A percentile compares a stretch with the other conserved stretches of the same genome.
Conservation (phyloP, 2,888 invertebrate species). For the Ceramica pisi region DNA sequence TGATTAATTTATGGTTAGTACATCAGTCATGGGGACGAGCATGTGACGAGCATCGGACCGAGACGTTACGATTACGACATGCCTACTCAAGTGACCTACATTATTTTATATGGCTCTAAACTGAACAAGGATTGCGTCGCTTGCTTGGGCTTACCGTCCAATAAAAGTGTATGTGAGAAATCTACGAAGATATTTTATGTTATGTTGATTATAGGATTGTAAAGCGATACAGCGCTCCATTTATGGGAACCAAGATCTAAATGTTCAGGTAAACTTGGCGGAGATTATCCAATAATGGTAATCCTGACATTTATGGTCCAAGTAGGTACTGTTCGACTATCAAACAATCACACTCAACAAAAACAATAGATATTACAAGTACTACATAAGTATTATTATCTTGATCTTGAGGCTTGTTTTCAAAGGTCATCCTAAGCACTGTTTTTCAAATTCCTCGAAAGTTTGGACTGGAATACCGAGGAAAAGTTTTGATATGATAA, state of each 20-base stretch:
- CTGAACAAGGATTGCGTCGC: constrained; percentile 40
- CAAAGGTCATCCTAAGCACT: constrained; percentile 26
- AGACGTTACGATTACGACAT: constrained; percentile 65
- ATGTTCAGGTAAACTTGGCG: constrained; percentile 4
- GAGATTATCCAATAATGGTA: constrained; percentile 22
- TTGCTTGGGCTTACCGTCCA: constrained; percentile 19
- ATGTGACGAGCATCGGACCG: constrained; percentile 66
- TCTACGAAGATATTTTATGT: constrained; percentile 9
- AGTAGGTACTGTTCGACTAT: neutral
- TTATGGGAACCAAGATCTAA: constrained; percentile 19
- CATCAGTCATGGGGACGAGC: constrained; percentile 69
- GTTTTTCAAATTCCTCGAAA: neutral
- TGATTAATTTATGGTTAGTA: constrained; percentile 69
- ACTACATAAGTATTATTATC: constrained; percentile 14
- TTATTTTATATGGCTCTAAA: constrained; percentile 54
- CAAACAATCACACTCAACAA: constrained; percentile 18
- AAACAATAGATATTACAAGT: constrained; percentile 24
- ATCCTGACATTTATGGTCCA: constrained; percentile 20
- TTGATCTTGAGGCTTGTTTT: constrained; percentile 19
- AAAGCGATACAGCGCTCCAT: constrained; percentile 11
- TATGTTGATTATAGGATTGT: constrained; percentile 16
- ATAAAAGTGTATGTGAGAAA: constrained; percentile 17
- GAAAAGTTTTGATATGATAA: constrained; percentile 10
- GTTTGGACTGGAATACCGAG: constrained; percentile 7
- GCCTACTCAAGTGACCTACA: constrained; percentile 58